phyloP scores from a whole-genome alignment of 2,797 vertebrate species.

The Cyclura pinguis region DNA sequence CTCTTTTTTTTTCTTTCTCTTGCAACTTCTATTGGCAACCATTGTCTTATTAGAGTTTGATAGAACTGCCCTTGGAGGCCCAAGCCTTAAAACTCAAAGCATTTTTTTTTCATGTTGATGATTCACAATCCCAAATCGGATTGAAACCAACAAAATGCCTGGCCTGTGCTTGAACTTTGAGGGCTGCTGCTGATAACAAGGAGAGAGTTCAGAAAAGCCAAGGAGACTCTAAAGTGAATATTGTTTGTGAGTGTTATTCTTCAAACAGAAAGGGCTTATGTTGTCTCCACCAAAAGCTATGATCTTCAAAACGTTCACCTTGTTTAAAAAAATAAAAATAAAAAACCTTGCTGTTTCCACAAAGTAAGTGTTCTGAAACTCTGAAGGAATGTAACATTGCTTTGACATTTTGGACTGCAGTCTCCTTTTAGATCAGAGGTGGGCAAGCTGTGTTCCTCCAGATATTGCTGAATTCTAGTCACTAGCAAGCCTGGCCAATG shows the following conservation, averaged over 20 bases:
- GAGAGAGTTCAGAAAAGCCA: neutral
- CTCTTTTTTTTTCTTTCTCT: neutral
- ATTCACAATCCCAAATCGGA: slow-evolving; percentile 49
- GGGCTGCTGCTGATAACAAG: slow-evolving; percentile 46
- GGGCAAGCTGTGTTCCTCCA: neutral
- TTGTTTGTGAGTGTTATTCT: neutral
- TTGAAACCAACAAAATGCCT: slow-evolving; percentile 51
- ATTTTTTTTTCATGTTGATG: slow-evolving; percentile 51
- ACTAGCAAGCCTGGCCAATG: neutral
- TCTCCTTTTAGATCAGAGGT: neutral
- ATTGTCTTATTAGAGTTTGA: slow-evolving; percentile 1
- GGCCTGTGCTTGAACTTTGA: slow-evolving; percentile 40
- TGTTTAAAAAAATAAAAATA: neutral
- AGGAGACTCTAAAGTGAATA: slow-evolving; percentile 24
- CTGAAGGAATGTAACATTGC: neutral
- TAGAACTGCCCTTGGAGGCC: neutral
- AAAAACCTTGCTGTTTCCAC: neutral
- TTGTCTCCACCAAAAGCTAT: neutral
- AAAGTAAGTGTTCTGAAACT: neutral
- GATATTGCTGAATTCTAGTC: neutral
- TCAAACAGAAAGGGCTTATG: neutral
- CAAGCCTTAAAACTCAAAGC: slow-evolving; percentile 23
- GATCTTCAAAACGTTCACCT: neutral
- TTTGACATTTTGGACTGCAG: neutral
- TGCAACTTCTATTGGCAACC: neutral